Evolutionary conservation across 2,888 invertebrate genomes (phyloP).

Genomic region (Eilema caniola): DNA sequence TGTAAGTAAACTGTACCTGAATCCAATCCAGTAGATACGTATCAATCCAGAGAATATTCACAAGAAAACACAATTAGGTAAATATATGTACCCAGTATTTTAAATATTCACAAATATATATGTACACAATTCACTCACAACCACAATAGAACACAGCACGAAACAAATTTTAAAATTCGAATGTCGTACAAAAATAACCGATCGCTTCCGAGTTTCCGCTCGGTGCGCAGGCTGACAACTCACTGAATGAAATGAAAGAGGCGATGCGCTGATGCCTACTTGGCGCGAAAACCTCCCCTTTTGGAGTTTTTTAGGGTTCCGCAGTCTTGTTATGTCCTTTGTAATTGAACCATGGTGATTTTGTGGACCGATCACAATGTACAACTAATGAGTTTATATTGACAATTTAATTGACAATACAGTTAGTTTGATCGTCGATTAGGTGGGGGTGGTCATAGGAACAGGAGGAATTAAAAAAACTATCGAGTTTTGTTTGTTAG

Average conservation of each 20-base stretch:
- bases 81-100: slow-evolving; percentile 10
- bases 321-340: background rate
- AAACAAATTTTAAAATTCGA: slow-evolving; percentile 32
- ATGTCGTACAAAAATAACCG: slow-evolving; percentile 36
- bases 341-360: too few species aligned
- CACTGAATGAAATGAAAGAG: slow-evolving; percentile 47
- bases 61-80: background rate
- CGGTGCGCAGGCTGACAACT: slow-evolving; percentile 47
- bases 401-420: too few species aligned
- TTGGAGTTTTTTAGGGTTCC: slow-evolving; percentile 29
- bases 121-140: slow-evolving; percentile 22
- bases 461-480: too few species aligned
- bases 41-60: slow-evolving; percentile 5
- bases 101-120: slow-evolving; percentile 14
- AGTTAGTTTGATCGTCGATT: too few species aligned
- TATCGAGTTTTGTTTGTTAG: too few species aligned
- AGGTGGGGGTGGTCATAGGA: too few species aligned
- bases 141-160: slow-evolving; percentile 37
- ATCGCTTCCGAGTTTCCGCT: slow-evolving; percentile 48
- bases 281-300: slow-evolving; percentile 63
- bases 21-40: slow-evolving; percentile 7
- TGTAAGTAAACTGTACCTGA: slow-evolving; percentile 3
- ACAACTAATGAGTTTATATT: too few species aligned
- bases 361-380: too few species aligned
- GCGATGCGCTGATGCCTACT: slow-evolving; percentile 57